Percentiles rank a stretch among this genome's conserved stretches.
Evolutionary conservation across 1,140 invertebrate species (phyloP).

Genomic region (Conopomorpha cramerella): DNA sequence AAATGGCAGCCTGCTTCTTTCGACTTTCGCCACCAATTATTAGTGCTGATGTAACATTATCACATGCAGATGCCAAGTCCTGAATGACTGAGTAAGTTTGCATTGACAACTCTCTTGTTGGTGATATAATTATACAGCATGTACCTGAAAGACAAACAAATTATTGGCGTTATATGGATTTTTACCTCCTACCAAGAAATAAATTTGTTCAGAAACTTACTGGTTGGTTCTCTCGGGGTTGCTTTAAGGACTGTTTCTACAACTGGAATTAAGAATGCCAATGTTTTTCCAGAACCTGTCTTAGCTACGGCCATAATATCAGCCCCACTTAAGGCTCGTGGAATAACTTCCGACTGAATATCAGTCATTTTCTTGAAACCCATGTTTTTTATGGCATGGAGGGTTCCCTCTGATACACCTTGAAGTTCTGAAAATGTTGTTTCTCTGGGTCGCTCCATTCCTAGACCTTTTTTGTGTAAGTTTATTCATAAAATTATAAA

Average conservation of each 20-base stretch:
- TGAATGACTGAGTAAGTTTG: constrained; percentile 89
- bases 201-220: too few species aligned
- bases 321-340: constrained; percentile 73
- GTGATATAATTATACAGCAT: constrained; percentile 85
- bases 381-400: too few species aligned
- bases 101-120: constrained; percentile 88
- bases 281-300: constrained; percentile 74
- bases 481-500: too few species aligned
- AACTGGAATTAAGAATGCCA: constrained; percentile 88
- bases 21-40: constrained; percentile 88
- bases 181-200: too few species aligned
- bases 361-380: constrained; percentile 79
- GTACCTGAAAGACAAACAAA: constrained; percentile 66
- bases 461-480: too few species aligned
- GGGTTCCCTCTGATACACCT: too few species aligned
- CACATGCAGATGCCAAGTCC: constrained; percentile 82
- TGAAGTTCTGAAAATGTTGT: too few species aligned
- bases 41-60: constrained; percentile 79
- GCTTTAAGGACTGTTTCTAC: constrained; percentile 73
- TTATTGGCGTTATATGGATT: too few species aligned
- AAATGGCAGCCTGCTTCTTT: constrained; percentile 60
- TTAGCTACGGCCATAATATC: constrained; percentile 94
- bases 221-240: too few species aligned
- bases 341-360: constrained; percentile 84
- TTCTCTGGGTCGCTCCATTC: too few species aligned